Base-by-base conservation (phyloP, 2,113 vertebrate genomes). In the Arenaria interpres region DNA sequence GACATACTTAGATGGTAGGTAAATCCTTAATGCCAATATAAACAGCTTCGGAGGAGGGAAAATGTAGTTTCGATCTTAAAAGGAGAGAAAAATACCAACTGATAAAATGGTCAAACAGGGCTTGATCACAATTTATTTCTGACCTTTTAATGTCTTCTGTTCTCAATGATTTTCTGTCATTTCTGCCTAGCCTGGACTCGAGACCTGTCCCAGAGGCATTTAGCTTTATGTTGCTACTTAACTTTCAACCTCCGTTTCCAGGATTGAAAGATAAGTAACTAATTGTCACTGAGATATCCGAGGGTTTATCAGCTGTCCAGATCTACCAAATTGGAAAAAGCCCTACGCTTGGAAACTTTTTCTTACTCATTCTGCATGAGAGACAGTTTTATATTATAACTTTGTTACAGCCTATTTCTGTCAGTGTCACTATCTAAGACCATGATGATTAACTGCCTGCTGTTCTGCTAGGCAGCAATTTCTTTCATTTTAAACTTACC, bases 41-140 rank as follows among this genome's bases (percentile, higher is more conserved):
- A 95, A 94, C 59, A 92, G 15, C 83, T 94, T 94, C 62, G 96
- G 81, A 92, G 75, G 64, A 97, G 72, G 88, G 77, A 95, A 98
- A 97, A 96, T 91, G 64, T 71, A 14, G 14, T 93, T 94, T 90
- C 51, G 69, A 88, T 97, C 93, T 96, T 93, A 87, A 97, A 96
- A 96, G 87, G 45, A 89, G 90, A 97, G 93, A 92, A 97, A 98
- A 97, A 97, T 97, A 97, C 48, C 96, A 92, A 69, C 97, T 97
- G 97, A 97, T 98, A 97, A 98, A 98, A 98, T 98, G 97, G 97
- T 98, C 97, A 98, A 98, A 97, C 85, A 92, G 94, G 89, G 90
- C 96, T 97, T 96, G 98, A 98, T 98, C 97, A 97, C 97, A 98
- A 98, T 98, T 98, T 98, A 97, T 98, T 98, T 98, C 96, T 98